phyloP scores from a whole-genome alignment of 2,888 invertebrate genomes.

The Euspilapteryx auroguttella region DNA sequence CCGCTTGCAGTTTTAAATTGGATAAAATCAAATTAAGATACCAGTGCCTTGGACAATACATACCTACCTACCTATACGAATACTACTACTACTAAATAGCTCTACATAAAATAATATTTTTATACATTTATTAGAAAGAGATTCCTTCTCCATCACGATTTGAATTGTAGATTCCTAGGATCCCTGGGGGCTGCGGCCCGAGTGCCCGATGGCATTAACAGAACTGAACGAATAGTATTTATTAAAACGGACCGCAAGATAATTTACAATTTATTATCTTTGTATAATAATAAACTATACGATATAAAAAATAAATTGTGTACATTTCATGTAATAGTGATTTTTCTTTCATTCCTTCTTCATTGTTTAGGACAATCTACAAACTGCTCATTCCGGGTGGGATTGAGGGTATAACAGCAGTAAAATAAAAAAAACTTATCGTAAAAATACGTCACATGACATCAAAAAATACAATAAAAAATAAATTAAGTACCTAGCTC shows the following conservation, averaged over 20 bases:
- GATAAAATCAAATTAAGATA: constrained; percentile 30
- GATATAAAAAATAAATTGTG: constrained; percentile 56
- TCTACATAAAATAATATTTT: constrained; percentile 47
- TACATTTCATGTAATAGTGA: constrained; percentile 38
- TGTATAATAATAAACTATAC: constrained; percentile 51
- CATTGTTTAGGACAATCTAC: too few relatives aligned
- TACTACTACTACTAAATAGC: too few relatives aligned
- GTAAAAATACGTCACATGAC: too few relatives aligned
- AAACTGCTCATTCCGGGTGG: too few relatives aligned
- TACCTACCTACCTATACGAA: constrained; percentile 42
- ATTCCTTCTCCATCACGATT: constrained; percentile 18
- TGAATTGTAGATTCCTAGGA: constrained; percentile 14
- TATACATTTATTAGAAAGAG: constrained; percentile 41
- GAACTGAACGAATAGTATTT: constrained; percentile 44
- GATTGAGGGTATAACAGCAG: too few relatives aligned
- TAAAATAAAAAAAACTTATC: too few relatives aligned
- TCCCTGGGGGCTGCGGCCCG: too few relatives aligned
- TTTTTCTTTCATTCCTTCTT: constrained; percentile 39
- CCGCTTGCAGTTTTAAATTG: constrained; percentile 20
- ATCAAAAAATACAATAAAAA: too few relatives aligned
- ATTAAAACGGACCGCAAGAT: constrained; percentile 51
- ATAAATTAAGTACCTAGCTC: too few relatives aligned
- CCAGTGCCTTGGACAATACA: constrained; percentile 59
- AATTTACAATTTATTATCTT: constrained; percentile 60
- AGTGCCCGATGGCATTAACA: constrained; percentile 43